Evolutionary conservation across 2,888 invertebrate genomes (phyloP).

Genomic region (Hofmannophila pseudospretella): DNA sequence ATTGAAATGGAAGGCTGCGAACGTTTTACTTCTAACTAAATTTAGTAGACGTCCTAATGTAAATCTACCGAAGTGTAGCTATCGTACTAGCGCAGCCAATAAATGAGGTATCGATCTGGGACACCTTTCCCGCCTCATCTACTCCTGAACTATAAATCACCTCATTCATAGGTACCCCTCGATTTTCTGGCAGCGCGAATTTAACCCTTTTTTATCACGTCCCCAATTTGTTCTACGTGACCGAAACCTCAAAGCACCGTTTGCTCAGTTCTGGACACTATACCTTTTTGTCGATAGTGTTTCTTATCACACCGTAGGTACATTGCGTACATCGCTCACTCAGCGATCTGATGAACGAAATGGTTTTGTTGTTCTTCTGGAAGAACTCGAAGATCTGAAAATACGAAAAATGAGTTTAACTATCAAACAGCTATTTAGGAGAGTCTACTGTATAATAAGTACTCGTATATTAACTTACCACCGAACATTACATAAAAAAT

Average conservation of each 20-base stretch:
- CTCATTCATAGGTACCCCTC: constrained; percentile 11
- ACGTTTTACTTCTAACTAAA: not conserved
- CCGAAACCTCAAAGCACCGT: constrained; percentile 7
- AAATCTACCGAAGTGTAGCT: not conserved
- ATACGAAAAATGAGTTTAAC: too few species aligned
- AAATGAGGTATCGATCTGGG: constrained; percentile 1
- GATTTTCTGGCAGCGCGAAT: constrained; percentile 10
- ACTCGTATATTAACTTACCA: too few species aligned
- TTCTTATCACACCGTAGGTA: constrained; percentile 5
- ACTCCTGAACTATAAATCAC: constrained; percentile 10
- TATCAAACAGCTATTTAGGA: too few species aligned
- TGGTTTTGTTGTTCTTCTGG: not conserved
- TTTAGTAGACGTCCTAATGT: not conserved
- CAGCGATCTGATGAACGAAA: not conserved
- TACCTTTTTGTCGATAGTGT: constrained; percentile 9
- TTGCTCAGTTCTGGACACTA: constrained; percentile 4
- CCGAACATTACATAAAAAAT: too few species aligned
- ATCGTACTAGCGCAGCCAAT: constrained; percentile 1
- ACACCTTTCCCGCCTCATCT: constrained; percentile 10
- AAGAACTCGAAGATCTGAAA: too few species aligned
- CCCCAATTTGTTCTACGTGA: constrained; percentile 15
- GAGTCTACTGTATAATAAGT: too few species aligned
- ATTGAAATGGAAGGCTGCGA: not conserved
- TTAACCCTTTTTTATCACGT: constrained; percentile 13
- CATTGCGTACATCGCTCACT: constrained; percentile 4